Evolutionary conservation across 2,797 vertebrate genomes (phyloP).

Genomic region (Cossypha caffra): DNA sequence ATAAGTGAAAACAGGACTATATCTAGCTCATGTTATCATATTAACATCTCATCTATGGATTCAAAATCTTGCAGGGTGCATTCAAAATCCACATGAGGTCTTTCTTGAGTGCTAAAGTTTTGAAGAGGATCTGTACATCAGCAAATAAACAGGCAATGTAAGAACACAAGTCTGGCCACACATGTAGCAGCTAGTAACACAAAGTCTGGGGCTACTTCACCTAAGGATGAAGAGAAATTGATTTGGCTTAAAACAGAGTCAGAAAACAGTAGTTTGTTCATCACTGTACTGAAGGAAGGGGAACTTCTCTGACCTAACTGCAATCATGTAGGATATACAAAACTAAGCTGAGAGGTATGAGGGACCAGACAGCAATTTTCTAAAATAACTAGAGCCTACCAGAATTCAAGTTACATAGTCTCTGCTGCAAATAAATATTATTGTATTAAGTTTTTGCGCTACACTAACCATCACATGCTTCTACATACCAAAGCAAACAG

Average conservation of each 20-base stretch:
- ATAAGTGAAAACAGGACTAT: constrained; percentile 50
- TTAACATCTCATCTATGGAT: constrained; percentile 55
- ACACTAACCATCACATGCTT: background rate
- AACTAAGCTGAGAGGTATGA: background rate
- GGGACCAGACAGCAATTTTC: background rate
- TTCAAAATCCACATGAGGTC: constrained; percentile 69
- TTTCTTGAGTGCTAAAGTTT: constrained; percentile 69
- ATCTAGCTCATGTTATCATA: constrained; percentile 59
- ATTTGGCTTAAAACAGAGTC: background rate
- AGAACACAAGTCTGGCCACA: constrained; percentile 35
- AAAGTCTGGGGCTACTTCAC: background rate
- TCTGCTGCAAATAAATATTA: background rate
- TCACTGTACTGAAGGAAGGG: background rate
- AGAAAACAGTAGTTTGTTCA: background rate
- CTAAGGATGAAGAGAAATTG: background rate
- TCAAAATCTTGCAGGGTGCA: constrained; percentile 65
- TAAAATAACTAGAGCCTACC: background rate
- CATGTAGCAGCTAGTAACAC: background rate
- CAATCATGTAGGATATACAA: background rate
- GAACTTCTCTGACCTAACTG: background rate
- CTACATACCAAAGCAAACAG: background rate
- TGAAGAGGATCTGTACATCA: constrained; percentile 72
- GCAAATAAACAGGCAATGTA: constrained; percentile 69
- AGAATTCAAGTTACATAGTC: background rate
- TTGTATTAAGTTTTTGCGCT: background rate